These are phyloP conservation scores for Malthinus seriepunctatus DNA, from an alignment of 2,888 invertebrate species.

Conservation along the genomic window DNA sequence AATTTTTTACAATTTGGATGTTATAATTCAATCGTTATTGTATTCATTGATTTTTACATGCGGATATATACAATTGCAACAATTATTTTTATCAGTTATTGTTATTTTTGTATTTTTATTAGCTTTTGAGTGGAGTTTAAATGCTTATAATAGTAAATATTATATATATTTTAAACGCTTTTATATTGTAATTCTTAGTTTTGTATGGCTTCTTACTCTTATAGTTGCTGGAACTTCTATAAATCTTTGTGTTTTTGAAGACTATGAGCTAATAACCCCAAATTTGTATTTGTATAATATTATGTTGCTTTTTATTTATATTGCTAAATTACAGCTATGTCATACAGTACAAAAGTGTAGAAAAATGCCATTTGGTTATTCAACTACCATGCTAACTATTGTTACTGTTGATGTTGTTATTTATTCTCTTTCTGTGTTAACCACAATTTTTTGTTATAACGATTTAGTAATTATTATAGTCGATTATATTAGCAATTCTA, in stretches of 20 bases:
- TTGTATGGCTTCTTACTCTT: too few relatives aligned
- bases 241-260: too few relatives aligned
- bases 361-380: too few relatives aligned
- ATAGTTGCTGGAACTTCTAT: too few relatives aligned
- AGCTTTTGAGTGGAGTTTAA: too few relatives aligned
- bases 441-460: not conserved
- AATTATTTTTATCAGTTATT: too few relatives aligned
- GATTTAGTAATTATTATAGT: not conserved
- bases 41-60: not conserved
- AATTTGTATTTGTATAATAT: too few relatives aligned
- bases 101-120: too few relatives aligned
- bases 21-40: not conserved
- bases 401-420: not conserved
- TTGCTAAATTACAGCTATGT: not conserved
- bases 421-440: not conserved
- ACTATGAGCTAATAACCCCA: too few relatives aligned
- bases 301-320: too few relatives aligned
- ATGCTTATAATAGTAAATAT: too few relatives aligned
- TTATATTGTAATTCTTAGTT: not conserved
- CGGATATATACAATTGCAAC: not conserved
- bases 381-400: constrained; percentile 9
- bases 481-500: not conserved
- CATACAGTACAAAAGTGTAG: too few relatives aligned
- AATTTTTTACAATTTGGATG: not conserved
- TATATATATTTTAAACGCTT: not conserved